Evolutionary conservation across 2,797 vertebrate genomes (phyloP).

Genomic region (Acrocephalus scirpaceus): DNA sequence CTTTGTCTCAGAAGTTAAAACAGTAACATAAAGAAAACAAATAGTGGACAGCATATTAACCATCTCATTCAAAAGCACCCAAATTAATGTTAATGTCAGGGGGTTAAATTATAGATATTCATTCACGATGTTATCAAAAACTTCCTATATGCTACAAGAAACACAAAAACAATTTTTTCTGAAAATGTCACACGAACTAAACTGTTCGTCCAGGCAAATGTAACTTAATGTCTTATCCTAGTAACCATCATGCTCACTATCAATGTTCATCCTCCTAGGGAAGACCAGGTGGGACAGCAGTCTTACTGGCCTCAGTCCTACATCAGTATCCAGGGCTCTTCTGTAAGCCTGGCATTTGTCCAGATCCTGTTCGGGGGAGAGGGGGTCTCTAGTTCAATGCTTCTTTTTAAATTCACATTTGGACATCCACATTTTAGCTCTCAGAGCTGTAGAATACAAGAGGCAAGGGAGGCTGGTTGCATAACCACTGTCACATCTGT

Average conservation of each 20-base stretch:
- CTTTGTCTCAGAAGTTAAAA: not conserved
- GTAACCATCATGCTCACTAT: not conserved
- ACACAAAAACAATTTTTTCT: not conserved
- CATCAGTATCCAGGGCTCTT: not conserved
- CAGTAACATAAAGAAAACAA: not conserved
- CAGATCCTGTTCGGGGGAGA: not conserved
- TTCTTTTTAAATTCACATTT: not conserved
- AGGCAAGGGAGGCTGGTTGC: not conserved
- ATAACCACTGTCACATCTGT: not conserved
- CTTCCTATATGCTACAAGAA: not conserved
- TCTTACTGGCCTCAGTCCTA: not conserved
- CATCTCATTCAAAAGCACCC: not conserved
- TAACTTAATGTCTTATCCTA: not conserved
- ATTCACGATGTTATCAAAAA: not conserved
- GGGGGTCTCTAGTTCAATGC: fast-evolving
- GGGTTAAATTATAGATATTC: not conserved
- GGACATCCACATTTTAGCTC: not conserved
- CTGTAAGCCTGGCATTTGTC: not conserved
- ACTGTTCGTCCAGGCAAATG: not conserved
- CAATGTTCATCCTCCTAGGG: not conserved
- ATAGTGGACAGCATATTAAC: not conserved
- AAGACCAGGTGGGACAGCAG: not conserved
- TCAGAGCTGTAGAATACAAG: not conserved
- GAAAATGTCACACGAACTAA: not conserved
- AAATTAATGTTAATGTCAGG: not conserved